Evolutionary conservation across 2,888 invertebrate species (phyloP).

Genomic region (Portevinia maculata): DNA sequence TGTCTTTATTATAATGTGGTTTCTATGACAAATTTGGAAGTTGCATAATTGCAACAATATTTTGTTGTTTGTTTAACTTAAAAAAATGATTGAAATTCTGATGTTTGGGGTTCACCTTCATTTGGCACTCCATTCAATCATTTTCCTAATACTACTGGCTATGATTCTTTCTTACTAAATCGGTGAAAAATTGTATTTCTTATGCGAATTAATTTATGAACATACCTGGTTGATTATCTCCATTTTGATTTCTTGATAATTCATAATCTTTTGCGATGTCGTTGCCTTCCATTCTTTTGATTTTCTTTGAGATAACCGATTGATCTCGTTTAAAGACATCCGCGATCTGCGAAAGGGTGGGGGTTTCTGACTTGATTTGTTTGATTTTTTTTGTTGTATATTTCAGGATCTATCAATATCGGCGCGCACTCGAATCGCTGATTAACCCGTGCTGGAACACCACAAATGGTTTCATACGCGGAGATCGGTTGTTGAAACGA

Average conservation of each 20-base stretch:
- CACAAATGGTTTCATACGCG: not conserved
- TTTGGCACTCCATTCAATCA: not conserved
- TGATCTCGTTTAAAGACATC: constrained; percentile 75
- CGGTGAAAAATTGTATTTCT: constrained; percentile 1
- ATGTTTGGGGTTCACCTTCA: not conserved
- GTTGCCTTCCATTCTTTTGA: constrained; percentile 76
- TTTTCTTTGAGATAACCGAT: constrained; percentile 78
- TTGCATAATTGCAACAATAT: constrained; percentile 34
- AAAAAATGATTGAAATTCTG: constrained; percentile 1
- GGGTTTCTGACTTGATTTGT: constrained; percentile 25
- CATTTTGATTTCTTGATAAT: constrained; percentile 81
- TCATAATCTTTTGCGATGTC: constrained; percentile 67
- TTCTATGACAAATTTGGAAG: not conserved
- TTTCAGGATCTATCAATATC: constrained; percentile 25
- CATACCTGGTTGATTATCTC: constrained; percentile 82
- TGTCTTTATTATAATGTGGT: not conserved
- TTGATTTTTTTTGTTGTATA: constrained; percentile 52
- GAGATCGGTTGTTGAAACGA: constrained; percentile 34
- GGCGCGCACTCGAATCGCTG: constrained; percentile 38
- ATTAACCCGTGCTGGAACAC: constrained; percentile 49
- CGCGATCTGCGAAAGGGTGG: constrained; percentile 37
- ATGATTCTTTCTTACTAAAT: not conserved
- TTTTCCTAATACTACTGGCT: too few relatives aligned
- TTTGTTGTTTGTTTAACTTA: not conserved
- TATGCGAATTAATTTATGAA: constrained; percentile 2